These are phyloP conservation scores for Scolopax mira DNA, from an alignment of 2,113 vertebrate species.

Conservation along the genomic window DNA sequence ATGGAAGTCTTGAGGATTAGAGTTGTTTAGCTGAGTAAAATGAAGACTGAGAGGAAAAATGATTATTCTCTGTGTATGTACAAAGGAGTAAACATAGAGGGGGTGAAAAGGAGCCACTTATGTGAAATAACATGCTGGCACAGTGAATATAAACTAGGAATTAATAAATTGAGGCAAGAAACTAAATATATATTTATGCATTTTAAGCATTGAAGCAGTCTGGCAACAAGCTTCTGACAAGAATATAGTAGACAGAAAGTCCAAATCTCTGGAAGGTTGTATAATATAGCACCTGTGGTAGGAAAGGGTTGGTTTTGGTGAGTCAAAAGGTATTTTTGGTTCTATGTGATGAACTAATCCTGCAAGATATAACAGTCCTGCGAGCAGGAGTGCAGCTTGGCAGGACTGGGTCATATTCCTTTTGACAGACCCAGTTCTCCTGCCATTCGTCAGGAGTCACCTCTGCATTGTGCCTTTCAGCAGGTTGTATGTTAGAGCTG, in stretches of 20 bases:
- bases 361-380: not conserved
- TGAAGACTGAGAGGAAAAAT: not conserved
- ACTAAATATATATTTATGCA: not conserved
- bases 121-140: not conserved
- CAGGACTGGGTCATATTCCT: not conserved
- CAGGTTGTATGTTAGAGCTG: not conserved
- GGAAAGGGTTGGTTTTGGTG: not conserved
- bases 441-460: not conserved
- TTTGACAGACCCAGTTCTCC: not conserved
- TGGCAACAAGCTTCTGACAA: not conserved
- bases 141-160: not conserved
- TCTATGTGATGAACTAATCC: not conserved
- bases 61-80: not conserved
- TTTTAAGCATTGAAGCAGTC: not conserved
- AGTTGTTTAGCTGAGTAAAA: not conserved
- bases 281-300: not conserved
- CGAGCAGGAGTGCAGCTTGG: not conserved
- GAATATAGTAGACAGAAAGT: not conserved
- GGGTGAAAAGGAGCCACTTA: not conserved
- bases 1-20: not conserved
- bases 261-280: not conserved
- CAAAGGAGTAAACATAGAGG: not conserved
- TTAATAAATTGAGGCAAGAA: not conserved
- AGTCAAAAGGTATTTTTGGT: not conserved
- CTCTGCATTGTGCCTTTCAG: not conserved